Evolutionary conservation across 2,888 invertebrate species (phyloP), one percentile per base, ranked within the genome.

Genomic region (Athrips mouffetella): DNA sequence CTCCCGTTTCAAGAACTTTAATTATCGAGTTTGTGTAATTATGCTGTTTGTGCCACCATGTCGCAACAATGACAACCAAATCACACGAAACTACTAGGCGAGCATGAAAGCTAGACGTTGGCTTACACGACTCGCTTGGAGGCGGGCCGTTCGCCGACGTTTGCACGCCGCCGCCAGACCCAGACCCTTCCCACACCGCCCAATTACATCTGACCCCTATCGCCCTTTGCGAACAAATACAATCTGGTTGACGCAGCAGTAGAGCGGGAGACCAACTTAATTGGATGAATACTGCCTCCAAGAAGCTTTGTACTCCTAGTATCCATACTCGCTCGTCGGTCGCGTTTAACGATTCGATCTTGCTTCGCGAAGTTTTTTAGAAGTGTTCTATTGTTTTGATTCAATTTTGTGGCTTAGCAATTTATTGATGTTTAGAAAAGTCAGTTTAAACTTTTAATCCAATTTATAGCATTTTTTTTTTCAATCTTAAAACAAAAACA

Each of bases 71-170:
- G 70, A 74, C 67, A 73, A 66, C 66, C 65, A 67, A 72, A 67
- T 74, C 70, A 70, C 67, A 73, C 67, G 65, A 57, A 53, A 67
- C 69, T 81, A 87, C 86, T 70, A 85, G 87, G 86, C 71, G 73
- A 68, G 67, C 80, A 87, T 80, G 76, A 76, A 74, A 73, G 69
- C 74, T 61, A 86, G 85, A 84, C 84, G 85, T 81, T 37, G 20
- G 13, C 21, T 37, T 21, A 80, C 67, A 75, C 78, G 63, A 73
- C 72, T 72, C 67, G 67, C 63, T 70, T 69, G 77, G 80, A 77
- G 87, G 86, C 84, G 86, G 84, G 76, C 74, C 84, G 77, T 73
- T 83, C 21, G 67, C 73, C n/a, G n/a, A n/a, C n/a, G n/a, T n/a
- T n/a, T n/a, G n/a, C n/a, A n/a, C n/a, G n/a, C n/a, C n/a, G n/a